Conservation (phyloP, 2,888 invertebrate species). For the Callyntrura sp. region DNA sequence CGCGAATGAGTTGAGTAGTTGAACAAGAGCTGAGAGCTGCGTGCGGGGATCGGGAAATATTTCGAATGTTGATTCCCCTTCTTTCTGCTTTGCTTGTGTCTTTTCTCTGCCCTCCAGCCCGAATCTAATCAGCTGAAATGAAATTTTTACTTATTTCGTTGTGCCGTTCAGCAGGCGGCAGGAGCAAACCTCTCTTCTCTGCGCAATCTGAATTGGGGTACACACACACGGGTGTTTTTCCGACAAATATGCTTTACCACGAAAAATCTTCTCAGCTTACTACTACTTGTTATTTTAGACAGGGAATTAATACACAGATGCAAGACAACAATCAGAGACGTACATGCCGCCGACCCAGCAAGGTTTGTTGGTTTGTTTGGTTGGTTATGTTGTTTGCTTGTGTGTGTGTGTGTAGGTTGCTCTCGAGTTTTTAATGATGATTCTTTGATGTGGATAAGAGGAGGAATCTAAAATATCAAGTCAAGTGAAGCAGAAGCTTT, state of each 20-base stretch:
- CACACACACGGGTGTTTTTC: slow-evolving; percentile 59
- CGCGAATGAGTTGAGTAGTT: slow-evolving; percentile 64
- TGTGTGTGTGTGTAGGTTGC: slow-evolving; percentile 4
- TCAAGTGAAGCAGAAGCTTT: slow-evolving; percentile 67
- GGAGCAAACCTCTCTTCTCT: not conserved
- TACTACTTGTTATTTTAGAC: slow-evolving; percentile 40
- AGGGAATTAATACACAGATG: not conserved
- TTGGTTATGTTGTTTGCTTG: no score
- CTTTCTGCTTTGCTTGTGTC: slow-evolving; percentile 54
- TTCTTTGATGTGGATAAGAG: slow-evolving; percentile 64
- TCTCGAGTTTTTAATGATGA: slow-evolving; percentile 71
- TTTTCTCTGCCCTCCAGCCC: slow-evolving; percentile 81
- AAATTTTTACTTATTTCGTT: slow-evolving; percentile 76
- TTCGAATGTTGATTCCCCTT: slow-evolving; percentile 68
- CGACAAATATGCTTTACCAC: slow-evolving; percentile 63
- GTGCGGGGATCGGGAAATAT: slow-evolving; percentile 58
- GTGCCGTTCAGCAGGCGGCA: slow-evolving; percentile 8
- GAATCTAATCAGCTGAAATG: slow-evolving; percentile 83
- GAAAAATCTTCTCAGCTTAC: slow-evolving; percentile 56
- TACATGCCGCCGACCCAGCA: no score
- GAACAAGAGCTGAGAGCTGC: slow-evolving; percentile 6
- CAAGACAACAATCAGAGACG: not conserved
- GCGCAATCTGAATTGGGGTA: not conserved
- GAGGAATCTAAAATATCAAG: slow-evolving; percentile 61
- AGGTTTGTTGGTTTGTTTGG: slow-evolving; percentile 39